Evolutionary conservation across 2,888 invertebrate genomes (phyloP), one percentile per base, ranked within the genome.

Genomic region (Agrotis clavis): DNA sequence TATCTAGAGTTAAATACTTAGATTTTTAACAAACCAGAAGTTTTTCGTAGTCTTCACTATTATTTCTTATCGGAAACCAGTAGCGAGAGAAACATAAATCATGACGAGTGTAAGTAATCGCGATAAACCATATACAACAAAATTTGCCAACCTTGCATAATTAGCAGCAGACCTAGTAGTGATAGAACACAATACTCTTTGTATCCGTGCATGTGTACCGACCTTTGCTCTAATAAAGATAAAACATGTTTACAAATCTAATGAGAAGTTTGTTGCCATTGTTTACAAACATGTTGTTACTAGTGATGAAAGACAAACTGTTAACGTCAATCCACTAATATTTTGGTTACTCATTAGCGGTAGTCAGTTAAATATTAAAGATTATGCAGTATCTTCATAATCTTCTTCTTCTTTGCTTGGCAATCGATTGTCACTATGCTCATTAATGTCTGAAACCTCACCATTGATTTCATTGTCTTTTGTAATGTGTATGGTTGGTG

Each of bases 201-300:
- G 18, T 19, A 60, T 51, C 13, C 19, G 5, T 51, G 47, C 48
- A 51, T 35, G 59, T 51, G 2, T 35, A 21, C 4, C 9, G 48
- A 76, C 25, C 77, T 78, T 69, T 81, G n/a, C 0, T 50, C 53
- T 63, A 16, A 5, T n/a, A 30, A 14, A 18, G 54, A 74, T 61
- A 30, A 48, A 21, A 18, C 53, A 11, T 77, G 59, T 78, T 64
- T 65, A 65, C 54, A 64, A 51, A 78, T 16, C 0, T 66, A 35
- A 59, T n/a, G 69, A 41, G 16, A 4, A 35, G 1, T 35, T 67
- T 50, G 18, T 16, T 35, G 35, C 14, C 6, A 19, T 57, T 35
- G 35, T 35, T 35, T n/a, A 19, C 57, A 35, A 35, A 6, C n/a
- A 35, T 57, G 35, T 35, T 13, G 13, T 57, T n/a, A 2, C 35